Evolutionary conservation across 1,140 invertebrate genomes (phyloP).

Genomic region (Octopus sinensis): DNA sequence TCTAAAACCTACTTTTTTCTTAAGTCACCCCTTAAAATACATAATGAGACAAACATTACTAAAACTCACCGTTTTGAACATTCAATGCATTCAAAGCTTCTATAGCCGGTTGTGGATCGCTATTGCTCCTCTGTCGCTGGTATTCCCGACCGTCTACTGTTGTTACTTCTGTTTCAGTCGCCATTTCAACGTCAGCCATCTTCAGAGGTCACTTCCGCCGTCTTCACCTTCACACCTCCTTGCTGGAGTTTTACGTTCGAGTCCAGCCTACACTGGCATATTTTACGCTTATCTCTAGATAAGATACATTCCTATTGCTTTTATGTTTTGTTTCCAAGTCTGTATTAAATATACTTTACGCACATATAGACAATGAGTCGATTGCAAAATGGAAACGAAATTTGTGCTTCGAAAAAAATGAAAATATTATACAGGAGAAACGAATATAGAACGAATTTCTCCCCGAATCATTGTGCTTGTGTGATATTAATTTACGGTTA

Average conservation of each 20-base stretch:
- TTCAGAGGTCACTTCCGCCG: constrained; percentile 1
- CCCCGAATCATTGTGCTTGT: too few species aligned
- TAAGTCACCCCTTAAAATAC: too few species aligned
- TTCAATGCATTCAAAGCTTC: constrained; percentile 30
- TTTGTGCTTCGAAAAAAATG: background rate
- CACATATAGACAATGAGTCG: background rate
- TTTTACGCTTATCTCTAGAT: background rate
- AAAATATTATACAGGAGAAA: too few species aligned
- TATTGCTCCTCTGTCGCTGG: constrained; percentile 43
- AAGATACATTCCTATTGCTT: background rate
- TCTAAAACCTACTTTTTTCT: too few species aligned
- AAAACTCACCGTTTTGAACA: constrained; percentile 34
- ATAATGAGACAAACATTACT: too few species aligned
- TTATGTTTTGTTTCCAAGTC: background rate
- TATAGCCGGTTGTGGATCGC: constrained; percentile 39
- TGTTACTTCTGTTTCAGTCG: constrained; percentile 44
- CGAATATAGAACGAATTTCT: too few species aligned
- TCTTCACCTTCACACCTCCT: background rate
- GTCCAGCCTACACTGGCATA: background rate
- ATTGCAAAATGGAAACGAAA: background rate
- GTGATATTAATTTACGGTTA: too few species aligned
- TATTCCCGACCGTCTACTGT: constrained; percentile 30
- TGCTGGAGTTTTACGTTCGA: background rate
- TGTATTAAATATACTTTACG: background rate
- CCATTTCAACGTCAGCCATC: constrained; percentile 29